Evolutionary conservation across 2,797 vertebrate genomes (phyloP).

Genomic region (Botia kubotai): DNA sequence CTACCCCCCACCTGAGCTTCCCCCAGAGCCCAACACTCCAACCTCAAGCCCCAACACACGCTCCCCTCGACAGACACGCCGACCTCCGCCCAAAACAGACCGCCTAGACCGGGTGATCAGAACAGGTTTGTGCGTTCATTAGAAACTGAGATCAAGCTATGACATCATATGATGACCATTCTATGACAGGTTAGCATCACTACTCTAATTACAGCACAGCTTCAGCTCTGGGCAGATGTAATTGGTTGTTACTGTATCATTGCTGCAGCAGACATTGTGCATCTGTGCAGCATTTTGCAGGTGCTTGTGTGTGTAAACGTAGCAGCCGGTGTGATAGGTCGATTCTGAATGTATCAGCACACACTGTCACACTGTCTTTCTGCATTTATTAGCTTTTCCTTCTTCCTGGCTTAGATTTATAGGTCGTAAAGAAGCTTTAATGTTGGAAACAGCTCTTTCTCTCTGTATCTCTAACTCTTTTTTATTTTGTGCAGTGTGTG

Average conservation of each 20-base stretch:
- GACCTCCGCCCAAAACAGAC: conserved; percentile 85
- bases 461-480: conserved; percentile 27
- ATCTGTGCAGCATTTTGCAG: conserved; percentile 44
- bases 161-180: neutral
- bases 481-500: conserved; percentile 82
- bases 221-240: conserved; percentile 17
- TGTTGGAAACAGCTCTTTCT: conserved; percentile 35
- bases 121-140: conserved; percentile 79
- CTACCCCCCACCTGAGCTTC: conserved; percentile 87
- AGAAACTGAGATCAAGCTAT: neutral
- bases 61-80: conserved; percentile 87
- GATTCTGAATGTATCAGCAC: conserved; percentile 43
- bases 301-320: conserved; percentile 46
- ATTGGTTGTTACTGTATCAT: conserved; percentile 36
- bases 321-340: conserved; percentile 36
- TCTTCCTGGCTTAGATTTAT: conserved; percentile 24
- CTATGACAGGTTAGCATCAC: neutral
- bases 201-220: neutral
- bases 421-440: conserved; percentile 24
- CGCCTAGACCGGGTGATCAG: conserved; percentile 89
- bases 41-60: conserved; percentile 88
- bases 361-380: conserved; percentile 22
- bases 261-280: conserved; percentile 10
- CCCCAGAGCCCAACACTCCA: conserved; percentile 90
- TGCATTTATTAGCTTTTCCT: conserved; percentile 4